Percentiles rank a stretch among this genome's conserved stretches.
Evolutionary conservation across 2,113 vertebrate genomes (phyloP).

Genomic region (Bettongia penicillata): DNA sequence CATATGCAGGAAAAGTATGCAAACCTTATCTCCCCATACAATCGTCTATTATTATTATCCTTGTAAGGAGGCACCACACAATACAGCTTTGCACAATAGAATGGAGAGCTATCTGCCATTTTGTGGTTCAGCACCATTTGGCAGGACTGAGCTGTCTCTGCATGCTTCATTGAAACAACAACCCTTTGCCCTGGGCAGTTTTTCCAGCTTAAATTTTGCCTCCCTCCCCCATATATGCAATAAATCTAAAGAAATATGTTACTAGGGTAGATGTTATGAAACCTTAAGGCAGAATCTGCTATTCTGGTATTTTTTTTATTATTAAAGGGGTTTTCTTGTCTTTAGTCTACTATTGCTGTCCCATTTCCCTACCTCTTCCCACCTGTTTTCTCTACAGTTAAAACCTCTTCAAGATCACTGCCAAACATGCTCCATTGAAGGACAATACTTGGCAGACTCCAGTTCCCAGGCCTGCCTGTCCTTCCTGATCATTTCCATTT

Average conservation of each 20-base stretch:
- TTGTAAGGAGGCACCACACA: not conserved
- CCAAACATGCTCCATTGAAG: not conserved
- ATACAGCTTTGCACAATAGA: not conserved
- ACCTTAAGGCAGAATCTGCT: not conserved
- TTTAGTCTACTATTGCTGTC: not conserved
- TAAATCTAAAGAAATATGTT: not conserved
- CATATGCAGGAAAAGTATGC: not conserved
- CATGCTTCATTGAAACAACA: too few relatives aligned
- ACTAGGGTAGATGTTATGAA: not conserved
- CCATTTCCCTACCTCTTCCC: not conserved
- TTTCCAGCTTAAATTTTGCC: conserved; percentile 25
- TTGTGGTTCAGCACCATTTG: not conserved
- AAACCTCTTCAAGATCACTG: not conserved
- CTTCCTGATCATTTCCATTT: conserved; percentile 25
- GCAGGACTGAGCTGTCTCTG: not conserved
- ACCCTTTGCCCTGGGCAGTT: not conserved
- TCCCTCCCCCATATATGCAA: not conserved
- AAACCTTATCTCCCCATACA: not conserved
- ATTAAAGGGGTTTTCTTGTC: not conserved
- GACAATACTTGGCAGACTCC: not conserved
- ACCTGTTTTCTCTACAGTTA: not conserved
- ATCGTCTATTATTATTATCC: not conserved
- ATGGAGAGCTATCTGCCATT: not conserved
- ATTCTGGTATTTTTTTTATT: not conserved
- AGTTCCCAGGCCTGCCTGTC: not conserved